A percentile compares a stretch with the other conserved stretches of the same genome.
Evolutionary conservation across 2,113 vertebrate species (phyloP).

Genomic region (Cynocephalus volans): DNA sequence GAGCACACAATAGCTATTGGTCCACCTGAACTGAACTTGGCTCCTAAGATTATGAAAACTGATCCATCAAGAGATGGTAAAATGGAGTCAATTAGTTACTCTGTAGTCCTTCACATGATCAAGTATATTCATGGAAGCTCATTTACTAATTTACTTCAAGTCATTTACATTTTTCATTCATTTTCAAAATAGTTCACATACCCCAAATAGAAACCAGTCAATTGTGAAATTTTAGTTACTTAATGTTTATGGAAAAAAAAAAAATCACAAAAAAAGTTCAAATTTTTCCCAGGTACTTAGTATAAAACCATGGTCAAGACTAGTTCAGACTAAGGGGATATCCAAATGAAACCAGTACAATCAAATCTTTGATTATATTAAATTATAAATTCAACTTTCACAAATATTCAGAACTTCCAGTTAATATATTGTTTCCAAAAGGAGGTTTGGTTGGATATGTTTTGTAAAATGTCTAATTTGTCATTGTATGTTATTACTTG

Average conservation of each 20-base stretch:
- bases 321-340: constrained; percentile 10
- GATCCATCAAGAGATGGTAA: not conserved
- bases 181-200: constrained; percentile 26
- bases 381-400: constrained; percentile 17
- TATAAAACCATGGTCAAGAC: not conserved
- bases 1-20: not conserved
- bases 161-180: not conserved
- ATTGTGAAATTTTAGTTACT: not conserved
- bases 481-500: constrained; percentile 16
- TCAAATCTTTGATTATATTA: constrained; percentile 8
- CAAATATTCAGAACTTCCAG: not conserved
- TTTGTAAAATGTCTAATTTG: not conserved
- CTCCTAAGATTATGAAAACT: not conserved
- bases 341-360: not conserved
- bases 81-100: not conserved
- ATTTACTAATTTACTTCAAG: constrained; percentile 23
- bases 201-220: not conserved
- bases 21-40: not conserved
- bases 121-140: not conserved
- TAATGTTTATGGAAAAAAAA: not conserved
- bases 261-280: constrained; percentile 16
- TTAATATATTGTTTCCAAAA: constrained; percentile 20
- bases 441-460: not conserved
- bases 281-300: not conserved
- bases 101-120: not conserved